Evolutionary conservation across 2,888 invertebrate species (phyloP).

Genomic region (Nomada fucata): DNA sequence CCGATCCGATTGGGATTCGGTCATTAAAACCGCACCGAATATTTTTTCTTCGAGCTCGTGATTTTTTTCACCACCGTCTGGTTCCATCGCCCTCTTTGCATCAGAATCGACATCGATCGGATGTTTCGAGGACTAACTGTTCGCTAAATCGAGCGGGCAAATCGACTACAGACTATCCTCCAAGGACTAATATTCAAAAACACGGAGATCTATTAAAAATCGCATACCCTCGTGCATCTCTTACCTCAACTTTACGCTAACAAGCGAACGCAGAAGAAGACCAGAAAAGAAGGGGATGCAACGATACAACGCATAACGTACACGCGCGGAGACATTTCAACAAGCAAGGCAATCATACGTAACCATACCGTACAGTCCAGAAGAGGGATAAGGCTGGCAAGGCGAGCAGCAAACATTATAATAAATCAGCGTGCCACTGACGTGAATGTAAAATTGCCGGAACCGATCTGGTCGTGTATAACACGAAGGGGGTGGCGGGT

Average conservation of each 20-base stretch:
- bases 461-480: conserved; percentile 82
- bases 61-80: conserved; percentile 14
- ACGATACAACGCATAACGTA: too few relatives aligned
- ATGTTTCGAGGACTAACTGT: too few relatives aligned
- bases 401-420: conserved; percentile 78
- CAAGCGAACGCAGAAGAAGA: neutral
- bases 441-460: conserved; percentile 83
- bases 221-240: neutral
- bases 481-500: conserved; percentile 66
- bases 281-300: neutral
- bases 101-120: conserved; percentile 1
- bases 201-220: too few relatives aligned
- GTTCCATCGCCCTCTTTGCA: neutral
- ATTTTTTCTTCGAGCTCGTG: conserved; percentile 19
- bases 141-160: too few relatives aligned
- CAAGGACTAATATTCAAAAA: too few relatives aligned
- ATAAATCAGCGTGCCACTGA: conserved; percentile 79
- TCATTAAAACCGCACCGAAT: conserved; percentile 57
- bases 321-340: too few relatives aligned
- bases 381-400: conserved; percentile 35
- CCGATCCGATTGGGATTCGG: conserved; percentile 60
- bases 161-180: too few relatives aligned
- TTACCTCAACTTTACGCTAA: neutral
- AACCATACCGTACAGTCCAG: too few relatives aligned
- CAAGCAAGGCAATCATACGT: neutral